Evolutionary conservation across 2,888 invertebrate genomes (phyloP).

Genomic region (Nephrotoma appendiculata): DNA sequence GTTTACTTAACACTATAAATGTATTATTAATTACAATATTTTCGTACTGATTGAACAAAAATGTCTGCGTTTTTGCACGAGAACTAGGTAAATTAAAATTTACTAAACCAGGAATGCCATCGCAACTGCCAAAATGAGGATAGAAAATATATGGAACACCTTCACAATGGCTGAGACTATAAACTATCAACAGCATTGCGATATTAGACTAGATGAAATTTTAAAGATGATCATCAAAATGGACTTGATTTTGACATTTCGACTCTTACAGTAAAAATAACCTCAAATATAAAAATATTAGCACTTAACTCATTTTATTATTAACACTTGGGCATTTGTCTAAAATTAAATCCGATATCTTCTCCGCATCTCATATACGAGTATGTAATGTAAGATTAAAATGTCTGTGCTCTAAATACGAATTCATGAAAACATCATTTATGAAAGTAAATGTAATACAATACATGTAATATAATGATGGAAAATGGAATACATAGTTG

Average conservation of each 20-base stretch:
- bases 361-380: neutral
- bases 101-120: no score
- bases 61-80: no score
- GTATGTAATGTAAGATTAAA: neutral
- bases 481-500: neutral
- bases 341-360: neutral
- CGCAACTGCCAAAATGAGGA: no score
- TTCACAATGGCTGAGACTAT: no score
- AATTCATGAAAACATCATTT: neutral
- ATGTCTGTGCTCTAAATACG: neutral
- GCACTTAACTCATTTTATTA: neutral
- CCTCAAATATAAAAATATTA: neutral
- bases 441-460: neutral
- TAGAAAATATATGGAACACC: no score
- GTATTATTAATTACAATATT: neutral
- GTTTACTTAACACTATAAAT: neutral
- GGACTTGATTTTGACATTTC: no score
- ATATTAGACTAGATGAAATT: no score
- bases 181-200: no score
- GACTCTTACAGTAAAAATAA: no score
- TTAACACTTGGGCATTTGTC: neutral
- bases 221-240: no score
- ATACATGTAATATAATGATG: no score
- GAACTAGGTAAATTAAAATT: no score
- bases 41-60: neutral